phyloP scores from a whole-genome alignment of 2,797 vertebrate genomes.

The Gastrophryne carolinensis region DNA sequence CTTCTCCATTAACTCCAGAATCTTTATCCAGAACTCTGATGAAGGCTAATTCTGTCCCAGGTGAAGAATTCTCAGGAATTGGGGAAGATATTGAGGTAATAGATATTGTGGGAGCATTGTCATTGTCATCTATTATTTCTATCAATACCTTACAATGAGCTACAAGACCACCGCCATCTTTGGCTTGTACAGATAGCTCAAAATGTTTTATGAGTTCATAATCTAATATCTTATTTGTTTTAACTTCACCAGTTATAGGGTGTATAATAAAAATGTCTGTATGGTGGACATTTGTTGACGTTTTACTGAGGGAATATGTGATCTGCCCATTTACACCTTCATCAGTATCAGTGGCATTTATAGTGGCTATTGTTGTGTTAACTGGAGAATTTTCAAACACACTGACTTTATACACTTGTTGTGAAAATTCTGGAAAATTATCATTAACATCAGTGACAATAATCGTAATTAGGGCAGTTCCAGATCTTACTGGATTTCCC shows the following conservation, averaged over 20 bases:
- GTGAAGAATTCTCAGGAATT: slow-evolving; percentile 7
- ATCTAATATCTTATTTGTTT: slow-evolving; percentile 59
- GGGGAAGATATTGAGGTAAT: slow-evolving; percentile 3
- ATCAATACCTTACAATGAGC: slow-evolving; percentile 54
- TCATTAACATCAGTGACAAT: slow-evolving; percentile 47
- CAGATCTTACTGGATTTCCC: slow-evolving; percentile 29
- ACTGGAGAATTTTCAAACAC: slow-evolving; percentile 28
- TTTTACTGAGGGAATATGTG: slow-evolving; percentile 46
- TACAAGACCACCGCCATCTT: slow-evolving; percentile 64
- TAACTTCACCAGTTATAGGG: slow-evolving; percentile 73
- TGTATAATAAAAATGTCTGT: slow-evolving; percentile 58
- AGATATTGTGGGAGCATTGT: slow-evolving; percentile 35
- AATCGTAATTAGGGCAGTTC: slow-evolving; percentile 43
- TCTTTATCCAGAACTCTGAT: slow-evolving; percentile 33
- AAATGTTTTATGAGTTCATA: slow-evolving; percentile 65
- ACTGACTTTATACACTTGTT: slow-evolving; percentile 37
- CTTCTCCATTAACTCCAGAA: slow-evolving; percentile 55
- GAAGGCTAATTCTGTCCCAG: slow-evolving; percentile 2
- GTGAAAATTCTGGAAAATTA: slow-evolving; percentile 45
- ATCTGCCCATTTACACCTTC: slow-evolving; percentile 23
- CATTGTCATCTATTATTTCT: slow-evolving; percentile 35
- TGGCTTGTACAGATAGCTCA: slow-evolving; percentile 64
- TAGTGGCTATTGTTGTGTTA: background rate
- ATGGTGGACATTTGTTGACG: background rate
- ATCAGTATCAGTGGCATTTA: slow-evolving; percentile 29